Evolutionary conservation across 2,113 vertebrate genomes (phyloP).

Genomic region (Aegithalos caudatus): DNA sequence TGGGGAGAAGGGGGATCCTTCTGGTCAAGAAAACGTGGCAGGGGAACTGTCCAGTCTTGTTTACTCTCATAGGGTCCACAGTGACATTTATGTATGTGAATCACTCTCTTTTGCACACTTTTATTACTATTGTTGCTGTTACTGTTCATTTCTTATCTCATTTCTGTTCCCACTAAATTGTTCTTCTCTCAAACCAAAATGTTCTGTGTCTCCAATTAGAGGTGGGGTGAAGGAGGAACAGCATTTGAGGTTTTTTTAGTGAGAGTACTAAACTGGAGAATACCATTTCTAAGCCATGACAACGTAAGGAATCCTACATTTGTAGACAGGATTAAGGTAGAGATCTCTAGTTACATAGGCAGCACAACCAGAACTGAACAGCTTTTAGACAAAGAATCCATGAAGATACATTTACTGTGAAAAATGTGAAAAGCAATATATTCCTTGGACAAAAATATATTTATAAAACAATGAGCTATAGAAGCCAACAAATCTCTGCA

Average conservation of each 20-base stretch:
- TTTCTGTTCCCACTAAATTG: background rate
- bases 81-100: background rate
- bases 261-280: background rate
- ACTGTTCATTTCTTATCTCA: background rate
- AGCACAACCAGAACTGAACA: background rate
- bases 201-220: background rate
- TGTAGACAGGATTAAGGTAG: background rate
- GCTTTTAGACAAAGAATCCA: background rate
- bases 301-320: background rate
- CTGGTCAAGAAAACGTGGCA: background rate
- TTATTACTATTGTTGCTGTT: background rate
- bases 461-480: background rate
- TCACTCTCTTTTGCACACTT: background rate
- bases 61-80: fast-evolving
- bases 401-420: background rate
- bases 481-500: background rate
- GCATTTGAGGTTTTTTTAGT: fast-evolving
- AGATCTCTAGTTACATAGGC: background rate
- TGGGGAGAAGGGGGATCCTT: background rate
- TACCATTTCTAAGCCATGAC: background rate
- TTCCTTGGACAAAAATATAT: background rate
- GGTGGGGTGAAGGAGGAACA: background rate
- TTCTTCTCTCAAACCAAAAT: background rate
- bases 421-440: background rate
- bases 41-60: background rate